Percentiles rank a stretch among this genome's conserved stretches.
phyloP scores from a whole-genome alignment of 2,797 vertebrate genomes.

The Heteromormyrus szaboi region DNA sequence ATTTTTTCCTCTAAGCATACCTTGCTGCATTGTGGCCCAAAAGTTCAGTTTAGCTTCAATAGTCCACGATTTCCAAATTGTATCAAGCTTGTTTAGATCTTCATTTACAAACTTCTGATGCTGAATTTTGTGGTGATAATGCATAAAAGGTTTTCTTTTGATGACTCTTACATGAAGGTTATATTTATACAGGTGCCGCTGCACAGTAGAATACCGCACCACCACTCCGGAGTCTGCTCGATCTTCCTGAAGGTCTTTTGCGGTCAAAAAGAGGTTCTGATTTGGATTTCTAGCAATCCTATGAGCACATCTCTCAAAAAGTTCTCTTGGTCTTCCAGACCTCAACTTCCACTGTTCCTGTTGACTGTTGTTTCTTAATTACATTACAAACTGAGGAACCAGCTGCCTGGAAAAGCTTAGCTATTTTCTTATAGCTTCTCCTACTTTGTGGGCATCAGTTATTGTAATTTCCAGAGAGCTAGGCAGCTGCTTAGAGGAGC shows the following conservation, averaged over 20 bases:
- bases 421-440: neutral
- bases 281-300: neutral
- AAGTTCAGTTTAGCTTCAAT: neutral
- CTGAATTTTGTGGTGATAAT: neutral
- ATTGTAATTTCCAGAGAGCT: neutral
- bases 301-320: neutral
- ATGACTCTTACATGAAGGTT: neutral
- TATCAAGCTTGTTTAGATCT: neutral
- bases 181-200: neutral
- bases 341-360: neutral
- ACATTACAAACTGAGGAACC: neutral
- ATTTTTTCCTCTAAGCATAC: neutral
- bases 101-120: neutral
- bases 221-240: neutral
- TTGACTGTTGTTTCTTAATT: neutral
- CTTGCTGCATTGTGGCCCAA: neutral
- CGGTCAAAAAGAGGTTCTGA: neutral
- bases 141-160: neutral
- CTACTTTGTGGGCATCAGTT: neutral
- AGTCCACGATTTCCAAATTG: neutral
- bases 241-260: neutral
- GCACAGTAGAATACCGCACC: neutral
- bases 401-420: neutral
- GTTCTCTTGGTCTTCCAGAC: neutral
- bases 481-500: neutral